Conservation (phyloP, 1,140 invertebrate genomes). For the Calosoma granatense region DNA sequence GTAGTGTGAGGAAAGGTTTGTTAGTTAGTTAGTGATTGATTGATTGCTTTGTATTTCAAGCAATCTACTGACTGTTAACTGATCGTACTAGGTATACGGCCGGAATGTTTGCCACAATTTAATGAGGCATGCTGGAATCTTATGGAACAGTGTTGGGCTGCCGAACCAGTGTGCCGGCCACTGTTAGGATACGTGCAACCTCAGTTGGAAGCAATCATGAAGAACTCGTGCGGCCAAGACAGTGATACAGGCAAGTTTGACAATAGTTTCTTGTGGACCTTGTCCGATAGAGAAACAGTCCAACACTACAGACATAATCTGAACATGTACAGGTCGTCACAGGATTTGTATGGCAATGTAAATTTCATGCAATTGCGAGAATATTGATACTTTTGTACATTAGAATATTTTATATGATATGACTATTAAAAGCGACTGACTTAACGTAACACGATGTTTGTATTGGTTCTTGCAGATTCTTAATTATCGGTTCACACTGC, state of each 20-base stretch:
- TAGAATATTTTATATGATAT: background rate
- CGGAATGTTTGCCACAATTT: slow-evolving; percentile 65
- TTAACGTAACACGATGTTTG: background rate
- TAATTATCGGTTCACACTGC: background rate
- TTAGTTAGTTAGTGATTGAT: slow-evolving; percentile 9
- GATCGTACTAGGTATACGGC: slow-evolving; percentile 63
- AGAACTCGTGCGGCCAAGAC: slow-evolving; percentile 12
- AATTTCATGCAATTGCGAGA: slow-evolving; percentile 12
- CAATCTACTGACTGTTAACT: too few relatives aligned
- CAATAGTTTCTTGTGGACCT: background rate
- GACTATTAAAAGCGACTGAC: background rate
- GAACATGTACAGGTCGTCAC: background rate
- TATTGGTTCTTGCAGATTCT: background rate
- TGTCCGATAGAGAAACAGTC: background rate
- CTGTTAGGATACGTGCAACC: slow-evolving; percentile 67
- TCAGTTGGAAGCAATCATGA: slow-evolving; percentile 44
- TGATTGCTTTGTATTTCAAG: too few relatives aligned
- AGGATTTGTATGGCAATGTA: background rate
- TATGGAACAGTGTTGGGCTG: slow-evolving; percentile 79
- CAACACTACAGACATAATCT: background rate
- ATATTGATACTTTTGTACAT: slow-evolving; percentile 6
- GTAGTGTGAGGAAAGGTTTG: slow-evolving; percentile 69
- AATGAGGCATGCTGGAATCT: slow-evolving; percentile 73
- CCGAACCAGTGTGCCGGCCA: slow-evolving; percentile 63
- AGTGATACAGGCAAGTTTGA: background rate